These are phyloP conservation scores for Lates calcarifer DNA, from an alignment of 2,113 vertebrate species.

Conservation along the genomic window DNA sequence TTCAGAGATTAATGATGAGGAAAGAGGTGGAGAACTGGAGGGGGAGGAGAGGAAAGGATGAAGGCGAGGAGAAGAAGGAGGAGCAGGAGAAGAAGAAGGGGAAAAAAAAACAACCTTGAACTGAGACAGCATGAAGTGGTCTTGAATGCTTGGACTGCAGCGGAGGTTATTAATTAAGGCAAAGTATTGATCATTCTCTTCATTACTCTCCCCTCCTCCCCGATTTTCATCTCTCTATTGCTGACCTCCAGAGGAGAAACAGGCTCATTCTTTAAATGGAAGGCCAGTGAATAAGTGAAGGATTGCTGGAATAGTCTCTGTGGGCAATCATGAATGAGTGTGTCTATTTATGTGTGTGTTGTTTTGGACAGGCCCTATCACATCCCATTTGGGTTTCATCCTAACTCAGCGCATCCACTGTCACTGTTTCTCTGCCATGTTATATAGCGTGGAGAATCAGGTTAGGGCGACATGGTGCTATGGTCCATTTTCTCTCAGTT, in stretches of 20 bases:
- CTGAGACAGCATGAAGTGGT: constrained; percentile 53
- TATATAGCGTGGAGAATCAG: constrained; percentile 72
- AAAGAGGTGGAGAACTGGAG: constrained; percentile 66
- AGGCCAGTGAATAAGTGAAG: constrained; percentile 60
- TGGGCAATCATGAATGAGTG: constrained; percentile 34
- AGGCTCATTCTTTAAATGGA: constrained; percentile 62
- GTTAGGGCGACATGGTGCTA: constrained; percentile 57
- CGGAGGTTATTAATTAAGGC: constrained; percentile 79
- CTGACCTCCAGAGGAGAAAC: constrained; percentile 63
- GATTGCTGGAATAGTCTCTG: constrained; percentile 24
- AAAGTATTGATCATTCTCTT: constrained; percentile 75
- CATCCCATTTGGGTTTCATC: constrained; percentile 64
- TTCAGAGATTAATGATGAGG: constrained; percentile 82
- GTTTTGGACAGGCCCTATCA: constrained; percentile 54
- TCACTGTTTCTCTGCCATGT: constrained; percentile 60
- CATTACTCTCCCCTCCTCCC: constrained; percentile 69
- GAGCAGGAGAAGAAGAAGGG: neutral
- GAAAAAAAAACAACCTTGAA: constrained; percentile 36
- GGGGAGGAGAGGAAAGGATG: constrained; percentile 31
- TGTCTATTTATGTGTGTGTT: constrained; percentile 42
- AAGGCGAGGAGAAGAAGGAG: constrained; percentile 37
- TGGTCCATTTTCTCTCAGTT: constrained; percentile 75
- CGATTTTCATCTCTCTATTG: constrained; percentile 66
- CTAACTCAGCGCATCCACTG: constrained; percentile 55
- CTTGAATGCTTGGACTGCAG: constrained; percentile 55